Conservation (phyloP, 2,888 invertebrate species). For the Sycophila texana region DNA sequence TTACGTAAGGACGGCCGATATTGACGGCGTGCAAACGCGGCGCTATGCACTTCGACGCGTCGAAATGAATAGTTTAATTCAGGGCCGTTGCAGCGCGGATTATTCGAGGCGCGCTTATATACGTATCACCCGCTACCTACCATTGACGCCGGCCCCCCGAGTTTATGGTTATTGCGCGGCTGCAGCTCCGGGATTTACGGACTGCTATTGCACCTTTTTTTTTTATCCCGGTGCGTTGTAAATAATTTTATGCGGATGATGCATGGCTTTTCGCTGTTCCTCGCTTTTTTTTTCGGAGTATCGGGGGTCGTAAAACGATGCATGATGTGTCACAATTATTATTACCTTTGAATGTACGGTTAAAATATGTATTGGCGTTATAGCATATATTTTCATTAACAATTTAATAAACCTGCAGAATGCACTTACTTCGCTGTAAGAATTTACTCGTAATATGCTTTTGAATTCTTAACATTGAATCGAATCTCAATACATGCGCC, state of each 20-base stretch:
- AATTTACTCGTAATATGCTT: too few species aligned
- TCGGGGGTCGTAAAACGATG: not conserved
- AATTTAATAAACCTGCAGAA: too few species aligned
- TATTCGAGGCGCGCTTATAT: constrained; percentile 31
- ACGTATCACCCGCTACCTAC: constrained; percentile 38
- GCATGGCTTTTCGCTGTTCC: not conserved
- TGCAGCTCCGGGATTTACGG: constrained; percentile 49
- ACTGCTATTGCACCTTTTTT: constrained; percentile 38
- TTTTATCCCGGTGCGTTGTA: not conserved
- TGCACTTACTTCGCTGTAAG: too few species aligned
- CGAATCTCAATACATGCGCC: too few species aligned
- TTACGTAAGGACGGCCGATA: constrained; percentile 49
- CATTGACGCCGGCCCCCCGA: constrained; percentile 47
- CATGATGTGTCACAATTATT: too few species aligned
- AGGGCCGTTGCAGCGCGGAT: constrained; percentile 29
- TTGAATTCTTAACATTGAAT: too few species aligned
- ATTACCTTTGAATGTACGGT: too few species aligned
- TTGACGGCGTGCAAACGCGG: not conserved
- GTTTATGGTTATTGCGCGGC: constrained; percentile 66
- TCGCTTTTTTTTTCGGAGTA: not conserved
- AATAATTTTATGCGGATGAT: constrained; percentile 31
- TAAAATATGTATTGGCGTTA: too few species aligned
- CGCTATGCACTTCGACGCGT: constrained; percentile 14
- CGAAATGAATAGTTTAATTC: constrained; percentile 56
- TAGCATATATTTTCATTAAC: too few species aligned